Evolutionary conservation across 2,113 vertebrate species (phyloP).

Genomic region (Cololabis saira): DNA sequence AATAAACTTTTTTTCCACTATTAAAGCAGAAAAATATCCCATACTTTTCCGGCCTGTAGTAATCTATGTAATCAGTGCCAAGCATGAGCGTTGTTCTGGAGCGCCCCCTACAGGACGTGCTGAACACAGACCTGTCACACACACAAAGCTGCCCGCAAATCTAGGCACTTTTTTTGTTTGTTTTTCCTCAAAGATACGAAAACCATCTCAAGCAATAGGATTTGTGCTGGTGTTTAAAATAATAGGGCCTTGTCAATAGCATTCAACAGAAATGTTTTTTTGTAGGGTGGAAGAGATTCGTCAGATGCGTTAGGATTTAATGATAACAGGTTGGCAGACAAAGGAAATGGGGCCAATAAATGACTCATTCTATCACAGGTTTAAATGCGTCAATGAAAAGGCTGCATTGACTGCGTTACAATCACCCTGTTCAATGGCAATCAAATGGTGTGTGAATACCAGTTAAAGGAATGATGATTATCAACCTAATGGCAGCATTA

Average conservation of each 20-base stretch:
- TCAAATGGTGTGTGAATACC: too few relatives aligned
- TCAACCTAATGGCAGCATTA: too few relatives aligned
- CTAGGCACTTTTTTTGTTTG: too few relatives aligned
- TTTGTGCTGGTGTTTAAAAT: not conserved
- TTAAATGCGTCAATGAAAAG: not conserved
- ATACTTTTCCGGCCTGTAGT: too few relatives aligned
- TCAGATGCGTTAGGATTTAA: not conserved
- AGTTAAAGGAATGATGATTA: too few relatives aligned
- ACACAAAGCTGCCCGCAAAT: not conserved
- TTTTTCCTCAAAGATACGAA: not conserved
- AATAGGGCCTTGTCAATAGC: not conserved
- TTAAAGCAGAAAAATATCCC: too few relatives aligned
- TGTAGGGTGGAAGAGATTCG: not conserved
- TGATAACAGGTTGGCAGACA: not conserved
- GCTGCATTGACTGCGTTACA: too few relatives aligned
- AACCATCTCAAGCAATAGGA: not conserved
- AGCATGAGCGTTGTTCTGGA: conserved; percentile 40
- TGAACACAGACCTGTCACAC: not conserved
- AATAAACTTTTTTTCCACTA: too few relatives aligned
- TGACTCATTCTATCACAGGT: not conserved
- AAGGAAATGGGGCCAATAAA: not conserved
- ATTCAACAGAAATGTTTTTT: not conserved
- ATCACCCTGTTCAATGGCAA: too few relatives aligned
- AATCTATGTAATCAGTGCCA: too few relatives aligned
- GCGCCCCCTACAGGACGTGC: conserved; percentile 56